Percentiles rank a stretch among this genome's conserved stretches.
phyloP scores from a whole-genome alignment of 2,113 vertebrate genomes.

The Pipra filicauda region DNA sequence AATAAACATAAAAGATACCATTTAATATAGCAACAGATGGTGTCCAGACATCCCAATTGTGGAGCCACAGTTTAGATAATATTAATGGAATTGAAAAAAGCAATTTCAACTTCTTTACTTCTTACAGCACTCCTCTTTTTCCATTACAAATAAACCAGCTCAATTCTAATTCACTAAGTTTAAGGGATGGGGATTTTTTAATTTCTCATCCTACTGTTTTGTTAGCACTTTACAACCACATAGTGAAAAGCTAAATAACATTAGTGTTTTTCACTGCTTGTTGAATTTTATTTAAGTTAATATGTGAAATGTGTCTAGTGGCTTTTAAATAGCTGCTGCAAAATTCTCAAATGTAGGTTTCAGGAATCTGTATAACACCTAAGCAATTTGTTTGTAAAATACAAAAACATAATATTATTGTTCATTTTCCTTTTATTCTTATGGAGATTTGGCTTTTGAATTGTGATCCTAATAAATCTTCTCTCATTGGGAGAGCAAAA shows the following conservation, averaged over 20 bases:
- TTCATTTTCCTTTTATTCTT: not conserved
- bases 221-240: slow-evolving; percentile 14
- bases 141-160: not conserved
- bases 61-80: not conserved
- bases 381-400: not conserved
- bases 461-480: not conserved
- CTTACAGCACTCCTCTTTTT: not conserved
- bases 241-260: not conserved
- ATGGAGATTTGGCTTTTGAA: not conserved
- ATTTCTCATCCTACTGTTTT: slow-evolving; percentile 1
- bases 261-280: not conserved
- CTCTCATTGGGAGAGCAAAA: not conserved
- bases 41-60: not conserved
- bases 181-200: not conserved
- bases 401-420: not conserved
- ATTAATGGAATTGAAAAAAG: not conserved
- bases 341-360: not conserved
- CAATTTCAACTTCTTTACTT: not conserved
- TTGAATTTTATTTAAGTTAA: slow-evolving; percentile 45
- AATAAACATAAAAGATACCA: not conserved
- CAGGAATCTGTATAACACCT: not conserved
- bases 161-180: not conserved
- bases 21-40: not conserved
- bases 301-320: not conserved
- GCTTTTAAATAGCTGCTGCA: not conserved